Evolutionary conservation across 2,888 invertebrate genomes (phyloP), one percentile per base, ranked within the genome.

Genomic region (Drosophila imparisetae): DNA sequence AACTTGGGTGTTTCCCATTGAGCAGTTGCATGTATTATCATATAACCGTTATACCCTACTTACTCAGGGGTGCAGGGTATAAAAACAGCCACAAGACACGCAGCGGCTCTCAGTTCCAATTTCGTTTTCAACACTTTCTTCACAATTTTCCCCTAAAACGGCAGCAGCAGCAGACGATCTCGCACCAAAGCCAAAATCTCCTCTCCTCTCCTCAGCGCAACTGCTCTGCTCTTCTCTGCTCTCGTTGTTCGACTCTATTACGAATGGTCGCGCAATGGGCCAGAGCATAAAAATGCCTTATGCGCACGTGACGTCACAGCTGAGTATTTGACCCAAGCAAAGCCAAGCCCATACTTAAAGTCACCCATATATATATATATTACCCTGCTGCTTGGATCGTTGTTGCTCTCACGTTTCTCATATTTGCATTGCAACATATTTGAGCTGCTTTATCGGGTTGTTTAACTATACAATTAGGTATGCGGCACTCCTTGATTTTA

Each of bases 51-150:
- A 24, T 15, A 8, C 45, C 45, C 45, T 15, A 8, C 24, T 15
- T 24, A 8, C 15, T 24, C 15, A 15, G 15, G 24, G 4, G 24
- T 1, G 45, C 21, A 8, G 45, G 45, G 45, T 45, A 45, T 45
- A 24, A n/a, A 18, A 36, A 27, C 54, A 54, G 27, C 30, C n/a
- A 45, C 24, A 15, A 21, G n/a, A 38, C 55, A 40, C 71, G 52
- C 77, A 55, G 58, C 86, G 59, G 61, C 89, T 86, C 83, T 81
- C 86, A 83, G 88, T 85, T 77, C 82, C 88, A 87, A 83, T 87
- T 89, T 87, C 89, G 83, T 87, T 89, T 90, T 90, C 82, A 85
- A 85, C 89, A 90, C 90, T 90, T 90, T 91, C 89, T 84, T 90
- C 82, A 80, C 80, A 84, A 90, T 86, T 89, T 78, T 90, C 89